These are phyloP conservation scores for Typhlichthys eigenmanni DNA, from an alignment of 2,797 vertebrate genomes.

Conservation along the genomic window DNA sequence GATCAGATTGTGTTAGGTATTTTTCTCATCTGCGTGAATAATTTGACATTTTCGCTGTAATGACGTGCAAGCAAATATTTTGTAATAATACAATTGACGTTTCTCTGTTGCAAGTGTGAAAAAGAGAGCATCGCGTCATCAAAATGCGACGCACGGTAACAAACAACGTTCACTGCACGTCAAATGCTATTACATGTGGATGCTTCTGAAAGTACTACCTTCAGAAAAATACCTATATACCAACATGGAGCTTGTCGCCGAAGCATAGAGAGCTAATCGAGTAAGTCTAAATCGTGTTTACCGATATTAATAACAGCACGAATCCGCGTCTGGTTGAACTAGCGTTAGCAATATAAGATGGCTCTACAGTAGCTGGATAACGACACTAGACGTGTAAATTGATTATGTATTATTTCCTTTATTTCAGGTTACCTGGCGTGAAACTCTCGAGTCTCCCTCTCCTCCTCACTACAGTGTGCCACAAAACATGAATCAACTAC, in stretches of 20 bases:
- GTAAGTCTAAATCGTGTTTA: not conserved
- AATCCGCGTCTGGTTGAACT: not conserved
- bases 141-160: conserved; percentile 22
- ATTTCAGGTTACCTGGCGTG: conserved; percentile 13
- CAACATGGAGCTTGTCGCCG: too few species aligned
- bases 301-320: not conserved
- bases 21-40: too few species aligned
- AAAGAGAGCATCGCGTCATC: conserved; percentile 52
- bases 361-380: not conserved
- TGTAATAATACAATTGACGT: too few species aligned
- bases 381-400: not conserved
- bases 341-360: not conserved
- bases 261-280: not conserved
- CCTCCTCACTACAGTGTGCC: not conserved
- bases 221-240: too few species aligned
- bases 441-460: too few species aligned
- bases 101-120: not conserved
- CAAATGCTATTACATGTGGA: not conserved
- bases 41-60: too few species aligned
- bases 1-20: too few species aligned
- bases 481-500: conserved; percentile 63
- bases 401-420: conserved; percentile 2
- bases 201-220: not conserved
- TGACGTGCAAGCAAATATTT: too few species aligned
- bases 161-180: not conserved